Percentiles rank a stretch among this genome's conserved stretches.
Conservation (phyloP, 2,888 invertebrate genomes). For the Drosophila trichaetosa region DNA sequence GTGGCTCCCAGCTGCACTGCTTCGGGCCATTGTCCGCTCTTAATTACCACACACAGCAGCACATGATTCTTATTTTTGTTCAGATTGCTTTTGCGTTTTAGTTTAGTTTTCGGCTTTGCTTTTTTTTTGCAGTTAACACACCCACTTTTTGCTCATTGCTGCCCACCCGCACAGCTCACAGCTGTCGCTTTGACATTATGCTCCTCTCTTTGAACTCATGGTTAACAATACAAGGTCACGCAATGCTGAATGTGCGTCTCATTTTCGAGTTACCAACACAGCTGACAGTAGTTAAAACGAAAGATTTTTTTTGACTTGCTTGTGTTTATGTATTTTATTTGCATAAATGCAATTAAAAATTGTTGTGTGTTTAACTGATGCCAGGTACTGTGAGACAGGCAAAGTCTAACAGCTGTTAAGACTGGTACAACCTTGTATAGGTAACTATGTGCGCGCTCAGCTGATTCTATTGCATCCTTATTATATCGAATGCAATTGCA, state of each 20-base stretch:
- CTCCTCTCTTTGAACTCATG: slow-evolving; percentile 13
- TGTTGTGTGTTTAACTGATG: neutral
- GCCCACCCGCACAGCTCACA: slow-evolving; percentile 68
- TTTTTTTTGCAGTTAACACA: slow-evolving; percentile 58
- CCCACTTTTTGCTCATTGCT: slow-evolving; percentile 56
- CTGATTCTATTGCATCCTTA: slow-evolving; percentile 8
- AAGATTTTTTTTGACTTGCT: neutral
- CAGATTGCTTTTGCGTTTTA: slow-evolving; percentile 5
- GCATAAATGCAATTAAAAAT: neutral
- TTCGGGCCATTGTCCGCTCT: slow-evolving; percentile 41
- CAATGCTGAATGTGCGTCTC: neutral
- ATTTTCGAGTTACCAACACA: neutral
- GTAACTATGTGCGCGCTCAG: slow-evolving; percentile 29
- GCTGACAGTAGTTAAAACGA: neutral
- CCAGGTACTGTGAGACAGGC: neutral
- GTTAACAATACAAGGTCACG: neutral
- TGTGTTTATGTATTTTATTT: neutral
- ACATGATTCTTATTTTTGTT: slow-evolving; percentile 28
- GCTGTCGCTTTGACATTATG: slow-evolving; percentile 48
- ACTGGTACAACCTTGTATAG: neutral
- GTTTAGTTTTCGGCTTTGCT: slow-evolving; percentile 8
- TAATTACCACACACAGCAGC: slow-evolving; percentile 21
- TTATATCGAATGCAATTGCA: neutral
- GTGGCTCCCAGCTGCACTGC: slow-evolving; percentile 30
- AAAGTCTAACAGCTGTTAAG: neutral